phyloP scores from a whole-genome alignment of 2,797 vertebrate species.

The Ctenopoma multispine region DNA sequence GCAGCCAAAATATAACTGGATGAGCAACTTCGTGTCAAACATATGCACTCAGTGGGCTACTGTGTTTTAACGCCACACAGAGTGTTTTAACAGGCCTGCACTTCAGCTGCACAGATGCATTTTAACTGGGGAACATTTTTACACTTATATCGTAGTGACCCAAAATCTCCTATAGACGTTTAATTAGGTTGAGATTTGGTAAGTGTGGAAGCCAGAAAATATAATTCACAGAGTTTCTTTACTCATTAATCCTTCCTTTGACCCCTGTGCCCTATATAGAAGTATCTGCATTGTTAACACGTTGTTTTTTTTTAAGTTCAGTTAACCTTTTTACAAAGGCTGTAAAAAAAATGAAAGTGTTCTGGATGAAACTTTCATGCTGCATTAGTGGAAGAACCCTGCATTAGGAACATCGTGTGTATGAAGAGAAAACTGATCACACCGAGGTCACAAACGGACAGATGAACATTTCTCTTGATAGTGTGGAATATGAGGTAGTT shows the following conservation, averaged over 20 bases:
- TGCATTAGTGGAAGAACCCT: too few species aligned
- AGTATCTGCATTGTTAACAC: conserved; percentile 2
- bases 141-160: conserved; percentile 1
- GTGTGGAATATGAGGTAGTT: background rate
- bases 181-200: background rate
- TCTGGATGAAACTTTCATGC: background rate
- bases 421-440: background rate
- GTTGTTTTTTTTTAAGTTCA: background rate
- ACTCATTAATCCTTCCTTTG: conserved; percentile 27
- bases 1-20: conserved; percentile 52
- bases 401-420: too few species aligned
- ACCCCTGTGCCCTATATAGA: background rate
- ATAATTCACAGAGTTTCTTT: background rate
- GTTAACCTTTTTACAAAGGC: background rate
- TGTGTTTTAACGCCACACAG: conserved; percentile 27
- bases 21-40: conserved; percentile 48
- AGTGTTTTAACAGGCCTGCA: conserved; percentile 6
- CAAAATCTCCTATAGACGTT: background rate
- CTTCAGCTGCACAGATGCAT: conserved; percentile 14
- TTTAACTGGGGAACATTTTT: background rate
- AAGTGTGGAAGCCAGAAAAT: conserved; percentile 1
- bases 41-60: conserved; percentile 29
- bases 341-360: background rate
- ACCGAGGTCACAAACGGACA: background rate
- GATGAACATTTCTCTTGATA: background rate